A percentile compares a stretch with the other conserved stretches of the same genome.
Conservation (phyloP, 53 echinoderm and acorn worm genomes). For the Astropecten irregularis region DNA sequence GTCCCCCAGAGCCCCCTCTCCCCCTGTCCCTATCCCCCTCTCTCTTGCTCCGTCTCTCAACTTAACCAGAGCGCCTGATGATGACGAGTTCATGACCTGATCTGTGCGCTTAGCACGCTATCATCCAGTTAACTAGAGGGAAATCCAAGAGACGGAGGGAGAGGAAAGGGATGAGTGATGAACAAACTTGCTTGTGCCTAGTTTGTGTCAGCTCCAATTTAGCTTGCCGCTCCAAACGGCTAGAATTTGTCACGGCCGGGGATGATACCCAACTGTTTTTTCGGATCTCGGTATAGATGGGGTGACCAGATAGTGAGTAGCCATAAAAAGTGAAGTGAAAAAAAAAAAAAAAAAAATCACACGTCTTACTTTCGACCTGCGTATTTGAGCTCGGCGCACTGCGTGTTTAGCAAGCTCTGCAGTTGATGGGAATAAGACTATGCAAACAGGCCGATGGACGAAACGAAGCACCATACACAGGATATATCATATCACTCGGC, state of each 20-base stretch:
- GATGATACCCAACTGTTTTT: slow-evolving; percentile 31
- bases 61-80: slow-evolving; percentile 22
- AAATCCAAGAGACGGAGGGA: not conserved
- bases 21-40: too few species aligned
- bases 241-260: slow-evolving; percentile 18
- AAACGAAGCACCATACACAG: too few species aligned
- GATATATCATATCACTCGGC: too few species aligned
- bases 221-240: not conserved
- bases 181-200: slow-evolving; percentile 50
- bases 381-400: too few species aligned
- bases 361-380: too few species aligned
- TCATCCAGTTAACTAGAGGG: slow-evolving; percentile 7
- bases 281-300: not conserved
- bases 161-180: slow-evolving; percentile 19
- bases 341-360: too few species aligned
- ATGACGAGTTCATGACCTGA: slow-evolving; percentile 63
- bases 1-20: too few species aligned
- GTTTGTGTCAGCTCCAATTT: slow-evolving; percentile 45
- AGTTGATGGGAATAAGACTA: too few species aligned
- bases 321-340: not conserved
- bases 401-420: too few species aligned
- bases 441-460: too few species aligned
- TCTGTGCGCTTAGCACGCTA: slow-evolving; percentile 37
- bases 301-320: not conserved
- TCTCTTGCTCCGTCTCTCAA: too few species aligned